Evolutionary conservation across 2,797 vertebrate species (phyloP), one percentile per base, ranked within the genome.

Genomic region (Epinephelus malabaricus): DNA sequence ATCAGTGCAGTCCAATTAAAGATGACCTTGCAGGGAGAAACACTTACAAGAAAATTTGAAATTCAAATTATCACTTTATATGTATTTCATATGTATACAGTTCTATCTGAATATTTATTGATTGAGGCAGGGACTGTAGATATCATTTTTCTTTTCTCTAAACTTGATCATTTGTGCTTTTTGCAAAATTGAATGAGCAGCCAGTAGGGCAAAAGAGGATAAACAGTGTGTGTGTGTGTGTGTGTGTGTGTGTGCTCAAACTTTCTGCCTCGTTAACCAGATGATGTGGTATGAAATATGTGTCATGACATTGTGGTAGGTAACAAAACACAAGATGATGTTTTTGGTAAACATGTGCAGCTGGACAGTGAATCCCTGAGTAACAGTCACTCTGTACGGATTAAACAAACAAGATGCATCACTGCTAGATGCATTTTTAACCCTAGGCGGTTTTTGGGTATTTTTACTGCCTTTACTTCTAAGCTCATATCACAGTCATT

Each of bases 261-360:
- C 50, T 3, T 73, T 73, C 53, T 7, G 17, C 70, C 38, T 62
- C 45, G 2, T 69, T 80, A 59, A 53, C 34, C 21, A 8, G 51
- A 64, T 45, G 51, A 64, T 13, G 9, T 3, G 0, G 34, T 53
- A 34, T 81, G 66, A 70, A 81, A 81, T 34, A 59, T 70, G 58
- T 25, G 60, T 25, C 72, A 17, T 47, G 66, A 70, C 78, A 74
- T 6, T 17, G 67, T 17, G 17, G 50, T 1, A 27, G 40, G 23
- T 18, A 47, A 55, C 8, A 12, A 43, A 61, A 58, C 6, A 66
- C 13, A 43, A 65, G 38, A 17, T 5, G 21, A 18, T 23, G n/a
- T 27, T 50, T 30, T 50, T 19, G 56, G 5, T 23, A 18, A 23
- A 50, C 17, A 54, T 21, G 34, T 60, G 51, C 19, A 71, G 67